A percentile compares a stretch with the other conserved stretches of the same genome.
These are phyloP conservation scores for Aphaenogaster floridana DNA, from an alignment of 1,140 invertebrate genomes.

Conservation along the genomic window DNA sequence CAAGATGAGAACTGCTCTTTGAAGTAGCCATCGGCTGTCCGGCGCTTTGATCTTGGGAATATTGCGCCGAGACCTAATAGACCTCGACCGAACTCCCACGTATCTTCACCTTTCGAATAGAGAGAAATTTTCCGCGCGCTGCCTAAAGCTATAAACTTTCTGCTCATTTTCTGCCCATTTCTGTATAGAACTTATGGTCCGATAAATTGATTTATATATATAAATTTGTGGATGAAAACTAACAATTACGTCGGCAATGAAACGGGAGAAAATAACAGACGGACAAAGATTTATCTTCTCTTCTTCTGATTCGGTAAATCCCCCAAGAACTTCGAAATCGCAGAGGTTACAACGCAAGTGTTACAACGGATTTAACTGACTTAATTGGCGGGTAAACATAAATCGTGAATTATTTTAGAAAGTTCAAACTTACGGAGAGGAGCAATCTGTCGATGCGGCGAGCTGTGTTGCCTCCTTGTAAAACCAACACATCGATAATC, in stretches of 20 bases:
- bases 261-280: neutral
- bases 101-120: conserved; percentile 38
- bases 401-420: conserved; percentile 20
- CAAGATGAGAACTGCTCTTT: neutral
- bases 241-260: neutral
- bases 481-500: conserved; percentile 14
- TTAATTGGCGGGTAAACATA: conserved; percentile 23
- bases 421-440: neutral
- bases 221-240: neutral
- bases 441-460: neutral
- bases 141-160: conserved; percentile 38
- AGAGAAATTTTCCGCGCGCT: conserved; percentile 35
- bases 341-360: neutral
- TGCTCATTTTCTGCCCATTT: conserved; percentile 15
- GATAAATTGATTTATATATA: conserved; percentile 25
- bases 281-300: conserved; percentile 16
- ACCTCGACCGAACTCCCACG: neutral
- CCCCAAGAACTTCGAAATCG: neutral
- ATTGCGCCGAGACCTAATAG: neutral
- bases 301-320: no score
- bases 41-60: conserved; percentile 12
- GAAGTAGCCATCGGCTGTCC: neutral
- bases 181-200: neutral
- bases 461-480: conserved; percentile 2
- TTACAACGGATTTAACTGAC: neutral